Evolutionary conservation across 2,113 vertebrate species (phyloP).

Genomic region (Sula dactylatra): DNA sequence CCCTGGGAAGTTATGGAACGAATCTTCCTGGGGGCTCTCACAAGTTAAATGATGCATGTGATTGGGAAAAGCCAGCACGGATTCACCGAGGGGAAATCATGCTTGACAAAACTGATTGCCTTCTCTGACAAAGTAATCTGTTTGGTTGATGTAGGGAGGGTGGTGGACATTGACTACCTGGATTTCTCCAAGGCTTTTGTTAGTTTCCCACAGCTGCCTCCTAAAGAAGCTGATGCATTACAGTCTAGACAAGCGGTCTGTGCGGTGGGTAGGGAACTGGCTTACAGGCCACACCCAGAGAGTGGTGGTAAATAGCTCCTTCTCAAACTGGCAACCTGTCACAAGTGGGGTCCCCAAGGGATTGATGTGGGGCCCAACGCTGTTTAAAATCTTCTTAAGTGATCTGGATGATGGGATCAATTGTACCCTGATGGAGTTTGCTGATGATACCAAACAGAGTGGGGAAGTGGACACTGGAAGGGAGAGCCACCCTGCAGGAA

Average conservation of each 20-base stretch:
- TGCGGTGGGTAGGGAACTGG: not conserved
- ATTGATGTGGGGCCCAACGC: fast-evolving
- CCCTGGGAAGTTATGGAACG: not conserved
- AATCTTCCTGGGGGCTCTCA: not conserved
- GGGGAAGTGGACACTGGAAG: not conserved
- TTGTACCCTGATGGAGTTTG: not conserved
- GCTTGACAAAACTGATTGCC: not conserved
- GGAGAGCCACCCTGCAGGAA: not conserved
- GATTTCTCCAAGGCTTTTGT: not conserved
- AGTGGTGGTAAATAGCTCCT: not conserved
- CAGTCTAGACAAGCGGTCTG: not conserved
- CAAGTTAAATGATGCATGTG: not conserved
- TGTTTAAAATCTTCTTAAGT: not conserved
- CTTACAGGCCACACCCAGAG: not conserved
- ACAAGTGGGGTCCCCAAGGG: not conserved
- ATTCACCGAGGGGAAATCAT: not conserved
- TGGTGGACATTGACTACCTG: not conserved
- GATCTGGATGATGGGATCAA: not conserved
- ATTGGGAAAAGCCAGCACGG: not conserved
- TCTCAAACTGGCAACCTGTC: not conserved
- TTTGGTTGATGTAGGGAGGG: not conserved
- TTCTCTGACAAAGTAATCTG: not conserved
- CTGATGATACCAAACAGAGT: not conserved
- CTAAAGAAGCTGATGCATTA: not conserved
- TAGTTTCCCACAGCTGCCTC: not conserved